Evolutionary conservation across 2,113 vertebrate genomes (phyloP), one percentile per base, ranked within the genome.

Genomic region (Chamaea fasciata): DNA sequence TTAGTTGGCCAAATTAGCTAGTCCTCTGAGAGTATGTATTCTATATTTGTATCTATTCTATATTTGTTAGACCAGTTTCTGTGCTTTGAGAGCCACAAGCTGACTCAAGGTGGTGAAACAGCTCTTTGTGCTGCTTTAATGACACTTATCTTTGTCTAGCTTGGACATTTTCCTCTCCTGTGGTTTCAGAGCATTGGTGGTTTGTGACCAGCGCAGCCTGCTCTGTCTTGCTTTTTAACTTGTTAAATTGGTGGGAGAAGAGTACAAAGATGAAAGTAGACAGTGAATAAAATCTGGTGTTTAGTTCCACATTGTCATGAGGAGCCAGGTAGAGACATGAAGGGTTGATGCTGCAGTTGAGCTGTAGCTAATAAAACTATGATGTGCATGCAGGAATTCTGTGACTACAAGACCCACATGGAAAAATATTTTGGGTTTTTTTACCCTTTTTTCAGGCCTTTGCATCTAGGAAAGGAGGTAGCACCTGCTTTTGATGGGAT

Each of bases 321-420:
- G 79, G 42, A 77, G 11, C 37, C 83, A 91, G 83, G 94, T 60
- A 65, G 81, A 92, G 74, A 85, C 49, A 56, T 16, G 70, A 89
- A 37, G 24, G 49, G 41, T 41, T 92, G 20, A 56, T 28, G 14
- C 22, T 85, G 92, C 27, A 27, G 80, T 70, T 76, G 80, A 69
- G 47, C 23, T 62, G 35, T 47, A 59, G 42, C 62, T 70, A 39
- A 70, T 87, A 53, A 94, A 96, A 57, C 28, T 70, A 44, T 11
- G 13, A 47, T 65, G 78, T 77, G 37, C 5, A 1, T 33, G 49
- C 49, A 86, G 50, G 63, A 73, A n/a, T 84, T 82, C 47, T 30
- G 44, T 62, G 62, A 67, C 20, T 87, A 4, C 46, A 52, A 50
- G 67, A 94, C 57, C 42, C 15, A 39, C 10, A 5, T 0, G 1